Evolutionary conservation across 1,140 invertebrate genomes (phyloP), one percentile per base, ranked within the genome.

Genomic region (Hylaeus volcanicus): DNA sequence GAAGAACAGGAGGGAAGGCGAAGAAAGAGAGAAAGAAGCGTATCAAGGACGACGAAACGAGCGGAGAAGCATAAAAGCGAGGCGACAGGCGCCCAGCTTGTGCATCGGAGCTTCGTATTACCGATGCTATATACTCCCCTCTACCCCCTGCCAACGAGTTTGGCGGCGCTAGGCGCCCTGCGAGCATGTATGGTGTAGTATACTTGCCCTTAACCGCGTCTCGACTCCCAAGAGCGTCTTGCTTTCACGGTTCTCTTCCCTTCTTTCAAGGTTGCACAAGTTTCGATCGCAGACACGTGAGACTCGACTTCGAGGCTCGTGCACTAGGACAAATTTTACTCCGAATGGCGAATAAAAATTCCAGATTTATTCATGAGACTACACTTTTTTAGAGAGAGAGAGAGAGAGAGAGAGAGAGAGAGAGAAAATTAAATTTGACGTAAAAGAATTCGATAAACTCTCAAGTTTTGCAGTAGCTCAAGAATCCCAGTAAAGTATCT

Each of bases 21-120:
- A 9, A 37, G 58, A 53, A 37, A 64, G 74, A 26, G 69, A 51
- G 45, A 66, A 11, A 51, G 84, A 78, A 79, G 74, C 74, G 64
- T 84, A 82, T 86, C 87, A 88, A 88, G 87, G 87, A 88, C 87
- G 86, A 56, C 61, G 68, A 64, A 65, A 68, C 74, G 85, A 76
- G 74, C 87, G 80, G 79, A 79, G 74, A 83, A 74, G 61, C 64
- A 86, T 81, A 84, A 82, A 79, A 83, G 79, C 56, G 74, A 68
- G 80, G 86, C 86, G 83, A 88, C 87, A 88, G 87, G 82, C 86
- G 82, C 79, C 85, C 76, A 81, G 43, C 39, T 61, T 45, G 73
- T 37, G 55, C 37, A 51, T 51, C 56, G 74, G 60, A 71, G 71
- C 64, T 72, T 77, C 84, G 51, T 65, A 55, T 86, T 83, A 63